Evolutionary conservation across 2,113 vertebrate species (phyloP).

Genomic region (Paradoxurus hermaphroditus): DNA sequence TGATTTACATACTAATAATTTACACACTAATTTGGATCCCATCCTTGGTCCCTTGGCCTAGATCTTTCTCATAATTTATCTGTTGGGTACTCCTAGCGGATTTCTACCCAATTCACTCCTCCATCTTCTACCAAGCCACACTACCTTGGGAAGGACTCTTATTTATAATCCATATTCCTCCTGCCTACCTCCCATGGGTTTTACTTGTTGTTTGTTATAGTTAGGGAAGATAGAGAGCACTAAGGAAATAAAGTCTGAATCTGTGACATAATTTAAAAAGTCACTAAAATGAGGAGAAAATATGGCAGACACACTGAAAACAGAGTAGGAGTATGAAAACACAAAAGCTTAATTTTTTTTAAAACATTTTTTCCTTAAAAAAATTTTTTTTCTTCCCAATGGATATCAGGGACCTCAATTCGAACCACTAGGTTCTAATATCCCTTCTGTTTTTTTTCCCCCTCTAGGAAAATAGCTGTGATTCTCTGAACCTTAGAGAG

Average conservation of each 20-base stretch:
- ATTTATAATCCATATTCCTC: neutral
- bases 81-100: neutral
- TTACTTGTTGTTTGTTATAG: neutral
- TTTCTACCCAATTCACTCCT: neutral
- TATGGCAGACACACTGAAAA: neutral
- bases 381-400: neutral
- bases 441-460: neutral
- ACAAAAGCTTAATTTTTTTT: neutral
- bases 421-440: neutral
- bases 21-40: neutral
- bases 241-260: neutral
- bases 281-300: neutral
- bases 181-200: neutral
- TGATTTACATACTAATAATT: neutral
- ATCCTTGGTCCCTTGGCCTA: neutral
- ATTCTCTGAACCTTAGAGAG: neutral
- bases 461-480: neutral
- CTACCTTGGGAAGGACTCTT: neutral
- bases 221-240: neutral
- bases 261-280: neutral
- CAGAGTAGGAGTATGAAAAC: neutral
- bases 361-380: neutral
- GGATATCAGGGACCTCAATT: neutral
- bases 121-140: neutral
- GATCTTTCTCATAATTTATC: neutral